These are phyloP conservation scores for Apeltes quadracus DNA, from an alignment of 2,113 vertebrate species.

Conservation along the genomic window DNA sequence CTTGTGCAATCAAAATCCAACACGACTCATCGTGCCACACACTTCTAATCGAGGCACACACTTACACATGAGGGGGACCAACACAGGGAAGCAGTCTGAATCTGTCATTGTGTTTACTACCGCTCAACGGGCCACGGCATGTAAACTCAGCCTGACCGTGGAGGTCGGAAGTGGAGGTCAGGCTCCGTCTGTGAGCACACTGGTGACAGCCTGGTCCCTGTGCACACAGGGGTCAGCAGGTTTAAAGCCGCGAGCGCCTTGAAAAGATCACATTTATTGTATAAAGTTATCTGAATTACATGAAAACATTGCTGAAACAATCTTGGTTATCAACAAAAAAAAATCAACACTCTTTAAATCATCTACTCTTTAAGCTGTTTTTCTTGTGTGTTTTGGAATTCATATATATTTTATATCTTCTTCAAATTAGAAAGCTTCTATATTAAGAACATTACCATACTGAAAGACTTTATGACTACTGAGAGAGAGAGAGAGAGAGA, in stretches of 20 bases:
- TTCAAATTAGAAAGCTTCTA: not conserved
- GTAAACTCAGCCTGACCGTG: not conserved
- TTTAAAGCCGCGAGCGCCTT: too few relatives aligned
- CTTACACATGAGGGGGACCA: not conserved
- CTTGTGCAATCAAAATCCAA: slow-evolving; percentile 13
- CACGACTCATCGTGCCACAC: not conserved
- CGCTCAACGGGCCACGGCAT: not conserved
- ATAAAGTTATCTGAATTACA: not conserved
- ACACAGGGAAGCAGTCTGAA: not conserved
- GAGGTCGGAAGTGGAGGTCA: too few relatives aligned
- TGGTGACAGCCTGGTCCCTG: not conserved
- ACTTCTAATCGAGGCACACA: not conserved
- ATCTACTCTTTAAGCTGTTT: not conserved
- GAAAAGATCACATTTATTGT: not conserved
- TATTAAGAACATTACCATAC: not conserved
- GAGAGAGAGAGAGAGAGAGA: not conserved
- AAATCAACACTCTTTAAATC: not conserved
- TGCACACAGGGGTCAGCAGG: too few relatives aligned
- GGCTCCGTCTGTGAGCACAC: not conserved
- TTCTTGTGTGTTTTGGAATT: not conserved
- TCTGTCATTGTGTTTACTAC: not conserved
- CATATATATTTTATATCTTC: not conserved
- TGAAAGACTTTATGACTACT: not conserved
- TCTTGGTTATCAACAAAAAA: not conserved
- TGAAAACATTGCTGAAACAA: not conserved